Conservation (phyloP, 2,797 vertebrate species). For the Acomys russatus region DNA sequence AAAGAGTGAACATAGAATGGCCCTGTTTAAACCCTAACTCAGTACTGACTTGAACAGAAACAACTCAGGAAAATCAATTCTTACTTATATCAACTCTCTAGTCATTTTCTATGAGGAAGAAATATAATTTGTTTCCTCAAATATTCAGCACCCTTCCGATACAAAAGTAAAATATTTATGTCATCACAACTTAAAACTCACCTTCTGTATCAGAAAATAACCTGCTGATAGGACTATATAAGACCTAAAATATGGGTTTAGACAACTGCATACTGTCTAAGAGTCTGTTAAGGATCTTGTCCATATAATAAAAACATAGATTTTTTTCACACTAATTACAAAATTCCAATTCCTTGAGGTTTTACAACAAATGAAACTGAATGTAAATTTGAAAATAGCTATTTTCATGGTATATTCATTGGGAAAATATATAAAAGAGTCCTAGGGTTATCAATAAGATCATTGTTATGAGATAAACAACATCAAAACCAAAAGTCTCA, state of each 20-base stretch:
- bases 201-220: slow-evolving; percentile 44
- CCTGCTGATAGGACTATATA: not conserved
- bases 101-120: slow-evolving; percentile 30
- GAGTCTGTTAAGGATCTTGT: slow-evolving; percentile 39
- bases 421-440: not conserved
- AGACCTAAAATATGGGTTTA: not conserved
- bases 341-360: not conserved
- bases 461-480: not conserved
- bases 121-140: slow-evolving; percentile 55
- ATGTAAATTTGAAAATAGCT: slow-evolving; percentile 18
- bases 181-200: slow-evolving; percentile 46
- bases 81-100: slow-evolving; percentile 1
- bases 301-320: slow-evolving; percentile 21
- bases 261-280: not conserved
- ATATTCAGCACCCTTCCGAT: not conserved
- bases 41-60: not conserved
- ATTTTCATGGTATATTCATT: not conserved
- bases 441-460: not conserved
- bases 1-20: slow-evolving; percentile 26
- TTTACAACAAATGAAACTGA: not conserved
- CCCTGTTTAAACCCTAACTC: slow-evolving; percentile 10
- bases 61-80: slow-evolving; percentile 33
- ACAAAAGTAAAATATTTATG: slow-evolving; percentile 24
- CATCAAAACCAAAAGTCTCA: not conserved
- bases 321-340: not conserved